Evolutionary conservation across 2,888 invertebrate genomes (phyloP).

Genomic region (Alcis repandata): DNA sequence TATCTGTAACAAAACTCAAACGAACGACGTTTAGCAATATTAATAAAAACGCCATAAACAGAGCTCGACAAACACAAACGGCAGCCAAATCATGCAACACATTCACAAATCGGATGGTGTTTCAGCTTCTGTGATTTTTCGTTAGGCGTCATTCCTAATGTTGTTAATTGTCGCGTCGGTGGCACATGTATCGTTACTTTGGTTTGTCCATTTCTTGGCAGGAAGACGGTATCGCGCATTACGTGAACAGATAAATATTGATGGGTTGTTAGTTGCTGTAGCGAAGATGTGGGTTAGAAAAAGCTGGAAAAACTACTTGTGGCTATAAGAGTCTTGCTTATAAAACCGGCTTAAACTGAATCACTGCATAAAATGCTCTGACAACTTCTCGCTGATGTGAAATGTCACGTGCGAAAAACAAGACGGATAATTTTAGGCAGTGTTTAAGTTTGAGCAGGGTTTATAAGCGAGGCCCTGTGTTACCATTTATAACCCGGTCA

Average conservation of each 20-base stretch:
- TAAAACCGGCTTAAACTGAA: too few relatives aligned
- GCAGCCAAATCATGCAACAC: conserved; percentile 82
- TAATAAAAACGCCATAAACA: conserved; percentile 55
- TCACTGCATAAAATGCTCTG: too few relatives aligned
- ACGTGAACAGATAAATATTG: conserved; percentile 57
- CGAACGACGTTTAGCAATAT: conserved; percentile 57
- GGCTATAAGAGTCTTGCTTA: too few relatives aligned
- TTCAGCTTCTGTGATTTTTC: conserved; percentile 73
- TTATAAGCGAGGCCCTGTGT: too few relatives aligned
- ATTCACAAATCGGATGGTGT: conserved; percentile 76
- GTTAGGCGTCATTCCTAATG: conserved; percentile 80
- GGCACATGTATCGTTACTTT: conserved; percentile 67
- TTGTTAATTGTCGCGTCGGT: conserved; percentile 74
- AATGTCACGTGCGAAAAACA: too few relatives aligned
- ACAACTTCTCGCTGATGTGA: too few relatives aligned
- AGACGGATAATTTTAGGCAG: too few relatives aligned
- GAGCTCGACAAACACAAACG: conserved; percentile 78
- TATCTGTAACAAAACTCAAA: conserved; percentile 47
- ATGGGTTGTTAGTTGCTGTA: conserved; percentile 51
- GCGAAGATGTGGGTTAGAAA: conserved; percentile 58
- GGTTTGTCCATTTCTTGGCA: conserved; percentile 73
- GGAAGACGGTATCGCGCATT: conserved; percentile 84
- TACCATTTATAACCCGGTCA: conserved; percentile 22
- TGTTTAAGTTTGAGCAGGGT: too few relatives aligned
- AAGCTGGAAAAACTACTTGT: conserved; percentile 55